These are phyloP conservation scores for Stegodyphus mimosarum DNA, from an alignment of 1,140 invertebrate species.

Conservation along the genomic window DNA sequence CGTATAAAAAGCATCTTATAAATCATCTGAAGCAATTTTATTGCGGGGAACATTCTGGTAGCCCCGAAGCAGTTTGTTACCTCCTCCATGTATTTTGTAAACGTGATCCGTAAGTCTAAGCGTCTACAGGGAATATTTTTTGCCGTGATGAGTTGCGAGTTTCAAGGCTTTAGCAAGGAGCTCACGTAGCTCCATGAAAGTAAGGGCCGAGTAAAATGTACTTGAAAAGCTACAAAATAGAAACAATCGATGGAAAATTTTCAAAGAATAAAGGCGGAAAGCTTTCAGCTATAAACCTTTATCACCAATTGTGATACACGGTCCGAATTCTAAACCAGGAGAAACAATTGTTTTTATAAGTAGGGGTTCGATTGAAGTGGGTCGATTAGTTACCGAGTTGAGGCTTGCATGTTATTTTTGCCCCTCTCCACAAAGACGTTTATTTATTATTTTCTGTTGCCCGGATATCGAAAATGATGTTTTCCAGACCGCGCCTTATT, in stretches of 20 bases:
- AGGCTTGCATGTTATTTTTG: constrained; percentile 45
- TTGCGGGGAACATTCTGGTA: constrained; percentile 30
- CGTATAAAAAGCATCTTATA: constrained; percentile 51
- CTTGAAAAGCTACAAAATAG: constrained; percentile 59
- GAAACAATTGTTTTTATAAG: constrained; percentile 59
- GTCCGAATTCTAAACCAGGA: constrained; percentile 53
- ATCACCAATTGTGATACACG: constrained; percentile 59
- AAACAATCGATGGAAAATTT: constrained; percentile 56
- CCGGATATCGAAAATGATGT: constrained; percentile 35
- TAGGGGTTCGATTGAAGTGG: constrained; percentile 28
- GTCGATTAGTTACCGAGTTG: constrained; percentile 53
- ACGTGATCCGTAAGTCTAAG: constrained; percentile 55
- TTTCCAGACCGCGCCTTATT: constrained; percentile 27
- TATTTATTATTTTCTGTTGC: constrained; percentile 45
- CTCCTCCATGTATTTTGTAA: constrained; percentile 53
- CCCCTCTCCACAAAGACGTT: constrained; percentile 29
- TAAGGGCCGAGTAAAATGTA: constrained; percentile 55
- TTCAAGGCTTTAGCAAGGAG: constrained; percentile 27
- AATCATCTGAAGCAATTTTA: constrained; percentile 55
- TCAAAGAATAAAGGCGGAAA: constrained; percentile 44
- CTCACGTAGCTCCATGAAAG: constrained; percentile 51
- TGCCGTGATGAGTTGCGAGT: constrained; percentile 39
- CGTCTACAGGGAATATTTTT: constrained; percentile 56
- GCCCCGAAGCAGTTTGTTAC: constrained; percentile 42
- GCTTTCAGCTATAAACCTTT: constrained; percentile 59